Conservation (phyloP, 2,797 vertebrate genomes). For the Pelochelys cantorii region DNA sequence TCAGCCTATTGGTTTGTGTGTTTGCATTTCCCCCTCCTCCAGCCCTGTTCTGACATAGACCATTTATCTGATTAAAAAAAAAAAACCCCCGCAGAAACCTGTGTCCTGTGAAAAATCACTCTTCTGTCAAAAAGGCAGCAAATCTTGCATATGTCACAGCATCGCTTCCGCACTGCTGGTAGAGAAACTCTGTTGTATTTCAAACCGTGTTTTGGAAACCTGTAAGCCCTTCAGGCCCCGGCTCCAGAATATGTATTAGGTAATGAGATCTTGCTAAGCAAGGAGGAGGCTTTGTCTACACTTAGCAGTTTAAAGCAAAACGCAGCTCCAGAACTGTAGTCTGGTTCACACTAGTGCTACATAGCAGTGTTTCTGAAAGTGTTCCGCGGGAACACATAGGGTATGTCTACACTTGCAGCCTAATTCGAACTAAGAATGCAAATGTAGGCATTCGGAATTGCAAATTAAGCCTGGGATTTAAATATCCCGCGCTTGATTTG, state of each 20-base stretch:
- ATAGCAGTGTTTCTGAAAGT: too few species aligned
- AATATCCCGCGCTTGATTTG: too few species aligned
- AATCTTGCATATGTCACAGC: background rate
- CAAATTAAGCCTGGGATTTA: too few species aligned
- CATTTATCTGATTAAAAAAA: background rate
- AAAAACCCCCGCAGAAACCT: background rate
- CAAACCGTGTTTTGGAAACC: background rate
- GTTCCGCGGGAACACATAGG: too few species aligned
- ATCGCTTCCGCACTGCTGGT: background rate
- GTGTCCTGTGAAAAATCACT: background rate
- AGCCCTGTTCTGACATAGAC: background rate
- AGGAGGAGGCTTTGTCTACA: background rate
- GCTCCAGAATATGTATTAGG: background rate
- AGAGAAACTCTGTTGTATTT: background rate
- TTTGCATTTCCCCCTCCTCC: background rate
- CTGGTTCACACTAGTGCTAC: too few species aligned
- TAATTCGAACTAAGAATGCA: too few species aligned
- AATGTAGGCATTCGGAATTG: too few species aligned
- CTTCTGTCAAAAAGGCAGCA: background rate
- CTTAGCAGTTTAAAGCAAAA: too few species aligned
- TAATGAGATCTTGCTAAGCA: background rate
- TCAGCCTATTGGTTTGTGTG: background rate
- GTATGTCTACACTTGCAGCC: too few species aligned
- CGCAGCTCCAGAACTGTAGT: too few species aligned
- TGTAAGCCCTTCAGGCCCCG: background rate